These are phyloP conservation scores for Seriola rivoliana DNA, from an alignment of 2,113 vertebrate species.

Conservation along the genomic window DNA sequence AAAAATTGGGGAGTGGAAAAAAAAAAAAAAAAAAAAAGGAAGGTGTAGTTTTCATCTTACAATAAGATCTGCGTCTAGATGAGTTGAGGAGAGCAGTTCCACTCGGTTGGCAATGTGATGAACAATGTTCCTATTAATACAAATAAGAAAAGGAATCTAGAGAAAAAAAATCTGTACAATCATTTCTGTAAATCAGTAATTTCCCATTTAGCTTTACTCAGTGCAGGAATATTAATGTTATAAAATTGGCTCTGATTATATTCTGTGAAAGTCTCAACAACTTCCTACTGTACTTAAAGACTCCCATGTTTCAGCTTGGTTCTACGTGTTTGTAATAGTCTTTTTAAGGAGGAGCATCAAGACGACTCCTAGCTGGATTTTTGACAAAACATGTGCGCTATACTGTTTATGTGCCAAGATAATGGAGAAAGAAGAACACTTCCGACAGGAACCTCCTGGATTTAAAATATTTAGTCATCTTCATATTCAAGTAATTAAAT, in stretches of 20 bases:
- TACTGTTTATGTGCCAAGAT: neutral
- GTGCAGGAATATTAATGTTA: constrained; percentile 10
- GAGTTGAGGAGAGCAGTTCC: constrained; percentile 33
- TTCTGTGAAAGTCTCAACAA: neutral
- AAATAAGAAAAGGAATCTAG: constrained; percentile 40
- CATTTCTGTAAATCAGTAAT: constrained; percentile 49
- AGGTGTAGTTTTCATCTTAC: constrained; percentile 22
- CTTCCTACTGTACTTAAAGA: neutral
- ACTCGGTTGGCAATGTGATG: constrained; percentile 48
- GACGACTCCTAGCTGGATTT: neutral
- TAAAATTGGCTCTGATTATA: constrained; percentile 27
- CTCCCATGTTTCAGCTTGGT: neutral
- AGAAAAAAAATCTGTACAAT: constrained; percentile 8
- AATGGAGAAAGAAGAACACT: neutral
- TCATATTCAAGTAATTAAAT: too few relatives aligned
- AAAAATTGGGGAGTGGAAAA: neutral
- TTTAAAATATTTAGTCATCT: too few relatives aligned
- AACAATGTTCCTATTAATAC: constrained; percentile 42
- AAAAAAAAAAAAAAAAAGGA: too few relatives aligned
- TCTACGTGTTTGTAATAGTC: neutral
- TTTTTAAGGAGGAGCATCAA: neutral
- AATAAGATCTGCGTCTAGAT: constrained; percentile 27
- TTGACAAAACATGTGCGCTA: neutral
- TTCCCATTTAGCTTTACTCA: constrained; percentile 42
- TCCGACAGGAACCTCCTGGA: too few relatives aligned